A percentile compares a stretch with the other conserved stretches of the same genome.
Evolutionary conservation across 92 coral and sea anemone genomes (phyloP).

Genomic region (Phenganax stokvisi): DNA sequence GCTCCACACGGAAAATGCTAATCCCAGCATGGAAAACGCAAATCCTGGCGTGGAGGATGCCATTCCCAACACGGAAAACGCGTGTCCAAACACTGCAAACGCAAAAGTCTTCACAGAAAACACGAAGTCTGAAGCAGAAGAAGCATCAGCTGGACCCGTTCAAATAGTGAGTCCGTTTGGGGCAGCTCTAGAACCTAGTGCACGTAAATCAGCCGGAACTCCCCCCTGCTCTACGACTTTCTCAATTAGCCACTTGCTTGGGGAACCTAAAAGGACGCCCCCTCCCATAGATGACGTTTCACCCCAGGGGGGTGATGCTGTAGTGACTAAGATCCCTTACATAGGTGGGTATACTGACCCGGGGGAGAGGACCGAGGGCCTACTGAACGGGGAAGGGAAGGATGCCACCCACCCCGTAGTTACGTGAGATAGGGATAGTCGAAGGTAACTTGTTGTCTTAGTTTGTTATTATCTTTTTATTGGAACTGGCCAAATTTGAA

Average conservation of each 20-base stretch:
- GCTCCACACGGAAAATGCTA: too few relatives aligned
- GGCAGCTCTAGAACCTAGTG: slow-evolving; percentile 15
- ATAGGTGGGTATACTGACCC: slow-evolving; percentile 36
- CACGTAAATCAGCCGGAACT: slow-evolving; percentile 11
- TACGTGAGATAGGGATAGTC: slow-evolving; percentile 30
- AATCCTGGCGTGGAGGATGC: background rate
- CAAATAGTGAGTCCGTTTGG: background rate
- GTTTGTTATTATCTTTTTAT: background rate
- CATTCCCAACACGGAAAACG: background rate
- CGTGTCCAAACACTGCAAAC: background rate
- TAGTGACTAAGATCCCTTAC: slow-evolving; percentile 34
- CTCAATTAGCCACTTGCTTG: slow-evolving; percentile 37
- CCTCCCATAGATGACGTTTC: slow-evolving; percentile 22
- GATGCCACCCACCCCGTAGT: slow-evolving; percentile 28
- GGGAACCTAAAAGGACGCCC: slow-evolving; percentile 28
- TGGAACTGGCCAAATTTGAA: slow-evolving; percentile 26
- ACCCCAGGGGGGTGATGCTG: slow-evolving; percentile 37
- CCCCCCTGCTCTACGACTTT: slow-evolving; percentile 42
- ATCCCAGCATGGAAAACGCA: background rate
- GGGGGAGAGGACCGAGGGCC: slow-evolving; percentile 28
- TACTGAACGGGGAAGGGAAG: slow-evolving; percentile 19
- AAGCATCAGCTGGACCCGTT: background rate
- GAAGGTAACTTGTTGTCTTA: slow-evolving; percentile 7
- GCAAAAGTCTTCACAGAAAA: background rate
- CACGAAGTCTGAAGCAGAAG: background rate